Evolutionary conservation across 2,888 invertebrate species (phyloP).

Genomic region (Pasiphila rectangulata): DNA sequence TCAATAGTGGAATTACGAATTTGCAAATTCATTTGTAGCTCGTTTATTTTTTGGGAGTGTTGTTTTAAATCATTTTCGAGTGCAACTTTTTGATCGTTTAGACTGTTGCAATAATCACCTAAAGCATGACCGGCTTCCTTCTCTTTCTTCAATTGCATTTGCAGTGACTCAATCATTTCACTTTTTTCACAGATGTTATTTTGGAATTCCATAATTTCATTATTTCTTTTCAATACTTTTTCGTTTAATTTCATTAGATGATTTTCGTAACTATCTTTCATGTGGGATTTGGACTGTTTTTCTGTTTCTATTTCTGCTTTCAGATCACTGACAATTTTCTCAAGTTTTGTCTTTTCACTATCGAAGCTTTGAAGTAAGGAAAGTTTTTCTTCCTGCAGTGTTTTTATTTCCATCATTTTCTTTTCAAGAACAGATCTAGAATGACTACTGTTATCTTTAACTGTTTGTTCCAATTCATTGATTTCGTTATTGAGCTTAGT

Average conservation of each 20-base stretch:
- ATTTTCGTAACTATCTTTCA: conserved; percentile 61
- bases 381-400: conserved; percentile 63
- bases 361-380: conserved; percentile 57
- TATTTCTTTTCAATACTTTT: conserved; percentile 65
- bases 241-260: conserved; percentile 66
- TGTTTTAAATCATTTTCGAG: conserved; percentile 42
- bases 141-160: conserved; percentile 53
- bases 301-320: conserved; percentile 54
- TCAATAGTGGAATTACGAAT: conserved; percentile 40
- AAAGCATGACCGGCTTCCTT: conserved; percentile 46
- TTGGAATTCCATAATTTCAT: conserved; percentile 67
- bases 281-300: conserved; percentile 49
- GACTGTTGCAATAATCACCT: conserved; percentile 43
- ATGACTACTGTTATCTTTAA: conserved; percentile 52
- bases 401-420: conserved; percentile 61
- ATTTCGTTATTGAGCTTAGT: conserved; percentile 61
- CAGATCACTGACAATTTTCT: conserved; percentile 50
- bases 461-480: conserved; percentile 60
- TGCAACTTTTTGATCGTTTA: conserved; percentile 39
- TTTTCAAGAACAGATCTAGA: conserved; percentile 50
- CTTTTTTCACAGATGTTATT: conserved; percentile 60
- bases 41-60: conserved; percentile 44
- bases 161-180: conserved; percentile 57
- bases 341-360: conserved; percentile 57
- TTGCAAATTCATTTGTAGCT: conserved; percentile 43